Evolutionary conservation across 2,113 vertebrate species (phyloP).

Genomic region (Xyliphius kryptos): DNA sequence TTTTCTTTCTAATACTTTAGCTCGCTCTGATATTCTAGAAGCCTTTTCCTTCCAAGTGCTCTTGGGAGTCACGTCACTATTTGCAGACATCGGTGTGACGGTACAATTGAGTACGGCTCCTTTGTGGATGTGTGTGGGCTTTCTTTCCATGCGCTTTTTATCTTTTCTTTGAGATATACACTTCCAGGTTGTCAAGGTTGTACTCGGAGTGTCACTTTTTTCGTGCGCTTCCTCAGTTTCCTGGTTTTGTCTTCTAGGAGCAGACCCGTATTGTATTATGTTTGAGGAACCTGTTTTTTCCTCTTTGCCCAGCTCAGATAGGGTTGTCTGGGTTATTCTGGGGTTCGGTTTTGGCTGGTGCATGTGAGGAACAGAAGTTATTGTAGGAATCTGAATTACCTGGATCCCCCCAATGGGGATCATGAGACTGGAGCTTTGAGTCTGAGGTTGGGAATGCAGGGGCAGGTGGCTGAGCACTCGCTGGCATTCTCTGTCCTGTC

Average conservation of each 20-base stretch:
- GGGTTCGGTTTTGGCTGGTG: constrained; percentile 53
- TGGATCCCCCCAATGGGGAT: constrained; percentile 93
- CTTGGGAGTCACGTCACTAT: not conserved
- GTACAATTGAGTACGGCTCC: not conserved
- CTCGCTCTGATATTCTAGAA: not conserved
- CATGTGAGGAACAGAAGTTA: constrained; percentile 63
- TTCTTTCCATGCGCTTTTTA: constrained; percentile 22
- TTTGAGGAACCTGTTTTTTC: not conserved
- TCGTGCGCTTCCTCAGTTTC: not conserved
- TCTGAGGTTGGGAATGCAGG: constrained; percentile 87
- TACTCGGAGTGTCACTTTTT: constrained; percentile 7
- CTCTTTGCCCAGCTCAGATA: constrained; percentile 36
- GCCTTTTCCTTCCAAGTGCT: constrained; percentile 30
- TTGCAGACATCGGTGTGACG: not conserved
- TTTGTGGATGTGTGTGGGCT: constrained; percentile 11
- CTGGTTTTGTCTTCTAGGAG: no score
- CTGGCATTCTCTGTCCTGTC: constrained; percentile 57
- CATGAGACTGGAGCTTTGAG: constrained; percentile 67
- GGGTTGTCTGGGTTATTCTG: constrained; percentile 46
- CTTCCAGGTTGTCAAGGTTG: constrained; percentile 38
- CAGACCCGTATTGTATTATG: no score
- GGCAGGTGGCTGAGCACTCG: constrained; percentile 88
- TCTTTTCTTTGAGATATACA: constrained; percentile 33
- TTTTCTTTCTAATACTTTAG: not conserved
- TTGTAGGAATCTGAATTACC: constrained; percentile 75